Base-by-base conservation (phyloP, 2,797 vertebrate species). In the Myripristis jacobus region DNA sequence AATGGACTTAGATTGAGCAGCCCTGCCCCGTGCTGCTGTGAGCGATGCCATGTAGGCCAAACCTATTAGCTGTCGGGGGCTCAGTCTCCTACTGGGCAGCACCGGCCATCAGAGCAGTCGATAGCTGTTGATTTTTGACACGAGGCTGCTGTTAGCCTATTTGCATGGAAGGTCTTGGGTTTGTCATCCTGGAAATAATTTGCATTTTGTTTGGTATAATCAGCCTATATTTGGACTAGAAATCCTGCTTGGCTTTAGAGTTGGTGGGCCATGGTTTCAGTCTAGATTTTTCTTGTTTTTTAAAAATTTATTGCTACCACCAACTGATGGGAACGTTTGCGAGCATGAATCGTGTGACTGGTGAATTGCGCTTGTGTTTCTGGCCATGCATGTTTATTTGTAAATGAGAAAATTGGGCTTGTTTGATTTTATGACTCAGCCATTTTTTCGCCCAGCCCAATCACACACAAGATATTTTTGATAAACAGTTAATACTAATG, bases 1-100 rank as follows among this genome's bases (percentile, higher is more conserved):
- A 90, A 90, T 91, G 87, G 87, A 75, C 75, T 89, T 80, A 87
- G 72, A 87, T 84, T 59, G 80, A 83, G 81, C 73, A 34, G 73
- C 38, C 47, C 71, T 65, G n/a, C 27, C 81, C 75, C 71, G 22
- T 71, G 41, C 70, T 66, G 55, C 67, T 55, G 75, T 66, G 69
- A 83, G 70, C 19, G 74, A 79, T 78, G 74, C 57, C 79, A 77
- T 77, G 73, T 78, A 78, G 79, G 68, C 73, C 83, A 70, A 89
- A 90, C 76, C 84, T 86, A 82, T 88, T 84, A 81, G 61, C 73
- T 54, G 27, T 13, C 47, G 41, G 59, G 77, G 53, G 22, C 70
- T 79, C 62, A 46, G 52, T 61, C 77, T 69, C 69, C 69, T 52
- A 69, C 55, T 76, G 68, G 66, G 43, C 31, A 27, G 38, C 31